These are phyloP conservation scores for Catocala nupta DNA, from an alignment of 2,888 invertebrate species.

Conservation along the genomic window DNA sequence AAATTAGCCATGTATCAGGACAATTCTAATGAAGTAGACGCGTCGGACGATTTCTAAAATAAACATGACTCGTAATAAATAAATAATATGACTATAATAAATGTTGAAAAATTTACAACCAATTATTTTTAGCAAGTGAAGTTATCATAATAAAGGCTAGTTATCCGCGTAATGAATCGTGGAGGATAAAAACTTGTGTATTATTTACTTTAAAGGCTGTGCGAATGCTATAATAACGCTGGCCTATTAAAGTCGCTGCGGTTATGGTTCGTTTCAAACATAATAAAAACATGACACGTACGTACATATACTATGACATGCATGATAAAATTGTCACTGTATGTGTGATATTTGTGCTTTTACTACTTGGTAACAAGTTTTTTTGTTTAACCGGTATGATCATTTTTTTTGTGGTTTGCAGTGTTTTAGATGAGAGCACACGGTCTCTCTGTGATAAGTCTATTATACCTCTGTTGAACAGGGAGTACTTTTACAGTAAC, in stretches of 20 bases:
- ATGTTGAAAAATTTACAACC: constrained; percentile 52
- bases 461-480: not conserved
- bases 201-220: constrained; percentile 35
- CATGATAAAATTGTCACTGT: constrained; percentile 28
- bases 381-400: constrained; percentile 9
- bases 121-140: constrained; percentile 53
- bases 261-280: constrained; percentile 30
- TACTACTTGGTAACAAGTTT: constrained; percentile 13
- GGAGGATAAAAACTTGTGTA: constrained; percentile 38
- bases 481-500: too few species aligned
- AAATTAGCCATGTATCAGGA: constrained; percentile 2
- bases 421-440: constrained; percentile 3
- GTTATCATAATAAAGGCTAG: constrained; percentile 46
- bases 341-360: constrained; percentile 19
- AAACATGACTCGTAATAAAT: constrained; percentile 40
- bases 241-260: constrained; percentile 33
- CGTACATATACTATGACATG: constrained; percentile 10
- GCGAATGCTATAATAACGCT: constrained; percentile 31
- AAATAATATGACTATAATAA: constrained; percentile 40
- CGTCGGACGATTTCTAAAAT: constrained; percentile 40
- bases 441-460: not conserved
- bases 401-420: constrained; percentile 1
- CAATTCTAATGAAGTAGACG: constrained; percentile 3
- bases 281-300: constrained; percentile 28
- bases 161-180: constrained; percentile 44